phyloP scores from a whole-genome alignment of 2,113 vertebrate species.

The Cynopterus brachyotis region DNA sequence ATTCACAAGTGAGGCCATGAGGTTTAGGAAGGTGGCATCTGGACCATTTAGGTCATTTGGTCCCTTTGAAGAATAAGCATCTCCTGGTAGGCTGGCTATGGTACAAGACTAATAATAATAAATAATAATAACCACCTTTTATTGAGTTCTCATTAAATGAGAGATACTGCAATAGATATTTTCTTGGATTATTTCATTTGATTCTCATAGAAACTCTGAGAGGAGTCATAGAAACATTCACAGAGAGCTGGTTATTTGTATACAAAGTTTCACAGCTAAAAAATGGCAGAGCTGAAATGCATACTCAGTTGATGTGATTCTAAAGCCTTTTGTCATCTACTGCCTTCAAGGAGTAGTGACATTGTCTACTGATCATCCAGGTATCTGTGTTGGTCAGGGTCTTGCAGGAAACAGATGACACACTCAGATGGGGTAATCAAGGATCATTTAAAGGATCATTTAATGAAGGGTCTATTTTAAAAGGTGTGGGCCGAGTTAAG shows the following conservation, averaged over 20 bases:
- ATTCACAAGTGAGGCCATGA: not conserved
- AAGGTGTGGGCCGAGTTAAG: not conserved
- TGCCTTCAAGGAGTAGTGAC: not conserved
- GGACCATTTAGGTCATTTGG: not conserved
- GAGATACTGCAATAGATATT: not conserved
- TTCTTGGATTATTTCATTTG: conserved; percentile 4
- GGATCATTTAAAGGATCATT: too few relatives aligned
- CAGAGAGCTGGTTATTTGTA: not conserved
- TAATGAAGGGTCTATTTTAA: not conserved
- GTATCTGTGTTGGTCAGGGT: not conserved
- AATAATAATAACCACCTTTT: not conserved
- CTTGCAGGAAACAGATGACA: not conserved
- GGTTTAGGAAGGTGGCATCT: not conserved
- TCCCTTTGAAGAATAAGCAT: not conserved
- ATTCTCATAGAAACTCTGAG: not conserved
- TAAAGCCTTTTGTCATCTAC: not conserved
- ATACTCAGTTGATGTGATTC: not conserved
- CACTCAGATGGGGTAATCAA: not conserved
- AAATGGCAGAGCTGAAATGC: not conserved
- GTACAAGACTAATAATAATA: not conserved
- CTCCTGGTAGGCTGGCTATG: not conserved
- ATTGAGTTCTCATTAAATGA: not conserved
- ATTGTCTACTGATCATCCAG: not conserved
- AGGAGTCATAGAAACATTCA: not conserved
- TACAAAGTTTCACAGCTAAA: not conserved